Evolutionary conservation across 1,140 invertebrate genomes (phyloP).

Genomic region (Neoseiulus cucumeris): DNA sequence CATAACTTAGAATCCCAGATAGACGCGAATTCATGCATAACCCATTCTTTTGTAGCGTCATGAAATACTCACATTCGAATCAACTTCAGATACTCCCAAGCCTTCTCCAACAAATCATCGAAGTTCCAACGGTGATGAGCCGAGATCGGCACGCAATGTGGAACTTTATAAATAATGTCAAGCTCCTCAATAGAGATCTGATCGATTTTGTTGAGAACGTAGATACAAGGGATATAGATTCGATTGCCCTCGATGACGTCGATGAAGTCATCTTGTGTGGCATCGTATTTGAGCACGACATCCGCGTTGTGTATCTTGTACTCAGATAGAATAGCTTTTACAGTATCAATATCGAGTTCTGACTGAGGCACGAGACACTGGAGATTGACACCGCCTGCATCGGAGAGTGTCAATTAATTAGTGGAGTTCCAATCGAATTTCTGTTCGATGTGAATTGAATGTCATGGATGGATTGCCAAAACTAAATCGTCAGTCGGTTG

Average conservation of each 20-base stretch:
- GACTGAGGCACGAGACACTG: constrained; percentile 69
- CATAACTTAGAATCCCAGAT: no score
- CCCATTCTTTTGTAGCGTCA: neutral
- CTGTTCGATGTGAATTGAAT: no score
- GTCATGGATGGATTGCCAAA: no score
- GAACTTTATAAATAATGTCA: constrained; percentile 97
- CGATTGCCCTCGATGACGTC: constrained; percentile 97
- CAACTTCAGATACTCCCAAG: constrained; percentile 94
- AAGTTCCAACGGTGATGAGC: constrained; percentile 99
- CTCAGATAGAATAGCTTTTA: constrained; percentile 87
- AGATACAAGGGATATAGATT: constrained; percentile 94
- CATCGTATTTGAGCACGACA: constrained; percentile 79
- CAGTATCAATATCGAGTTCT: constrained; percentile 82
- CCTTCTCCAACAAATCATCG: constrained; percentile 93
- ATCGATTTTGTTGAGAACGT: constrained; percentile 94
- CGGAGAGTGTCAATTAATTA: no score
- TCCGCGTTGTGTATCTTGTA: constrained; percentile 99
- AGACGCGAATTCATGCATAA: neutral
- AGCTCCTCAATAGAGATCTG: constrained; percentile 53
- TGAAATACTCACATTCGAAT: constrained; percentile 59
- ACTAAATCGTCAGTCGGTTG: no score
- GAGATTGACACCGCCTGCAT: constrained; percentile 57
- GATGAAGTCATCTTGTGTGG: constrained; percentile 90
- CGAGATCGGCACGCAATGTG: constrained; percentile 96
- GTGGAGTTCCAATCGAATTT: no score